Evolutionary conservation across 1,140 invertebrate species (phyloP), one percentile per base, ranked within the genome.

Genomic region (Papilio polyxenes): DNA sequence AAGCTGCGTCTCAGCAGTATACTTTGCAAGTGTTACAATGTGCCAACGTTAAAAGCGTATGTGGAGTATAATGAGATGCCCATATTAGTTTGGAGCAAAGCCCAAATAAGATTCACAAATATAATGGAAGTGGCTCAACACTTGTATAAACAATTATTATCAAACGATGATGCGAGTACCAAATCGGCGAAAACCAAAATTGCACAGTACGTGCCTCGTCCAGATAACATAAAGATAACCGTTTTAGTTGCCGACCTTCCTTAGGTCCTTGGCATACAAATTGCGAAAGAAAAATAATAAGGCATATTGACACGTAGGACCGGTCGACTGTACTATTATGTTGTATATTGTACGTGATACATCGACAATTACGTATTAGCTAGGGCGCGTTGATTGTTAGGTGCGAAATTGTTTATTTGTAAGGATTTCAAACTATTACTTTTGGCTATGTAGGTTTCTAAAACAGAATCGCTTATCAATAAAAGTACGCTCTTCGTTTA

Each of bases 151-250:
- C 8, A 20, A 59, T 59, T 1, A 59, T 20, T 59, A 44, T 44
- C 40, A 83, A 69, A 72, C 72, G 85, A 89, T 92, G 88, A 89
- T 89, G 85, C 84, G 87, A 87, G 65, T 40, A 65, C 75, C 49
- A 82, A 83, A 85, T 87, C 87, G 88, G 84, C 81, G 84, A 88
- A 89, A 87, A 84, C 84, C 87, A 86, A 88, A 89, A 88, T 85
- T 80, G 87, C 83, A 87, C 82, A 78, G 65, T 83, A 85, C 85
- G 86, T 87, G 83, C 85, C 87, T 84, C 84, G 76, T 56, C 51
- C 82, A 90, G 91, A 92, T 92, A 92, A 90, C 85, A 93, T 93
- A 90, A 93, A 93, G 91, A 93, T 92, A 90, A 88, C 89, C 90
- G 85, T 91, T 93, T 93, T 90, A 90, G 90, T 85, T 81, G 83